Base-by-base conservation (phyloP, 2,888 invertebrate genomes). In the Ophion ventricosus region DNA sequence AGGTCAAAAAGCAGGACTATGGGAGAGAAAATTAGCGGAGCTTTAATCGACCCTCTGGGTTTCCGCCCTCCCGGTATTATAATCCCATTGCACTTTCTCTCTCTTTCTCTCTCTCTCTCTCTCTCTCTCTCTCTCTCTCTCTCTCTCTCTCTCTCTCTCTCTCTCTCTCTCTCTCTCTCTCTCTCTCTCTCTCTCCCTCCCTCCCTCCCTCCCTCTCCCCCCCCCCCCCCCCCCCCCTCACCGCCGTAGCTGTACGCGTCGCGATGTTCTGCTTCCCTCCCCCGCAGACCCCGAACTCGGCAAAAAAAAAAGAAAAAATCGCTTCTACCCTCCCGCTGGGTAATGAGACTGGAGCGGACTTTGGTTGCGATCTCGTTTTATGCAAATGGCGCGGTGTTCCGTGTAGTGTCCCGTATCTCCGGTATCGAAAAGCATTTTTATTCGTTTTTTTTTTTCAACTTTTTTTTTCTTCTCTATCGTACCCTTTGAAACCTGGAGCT, bases 21-120 rank as follows among this genome's bases (percentile, higher is more conserved):
- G 74, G 43, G 11, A 82, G 74, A 69, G 73, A 78, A 89, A 90
- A 90, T 91, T 91, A 89, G 88, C 88, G 87, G 86, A 80, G 90
- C 88, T 89, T 87, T 87, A 87, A 88, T 87, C 86, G 86, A 85
- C 86, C 82, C 82, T 72, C 81, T 80, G 82, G 85, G 83, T 83
- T 83, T 84, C 81, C 87, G 77, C 80, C 78, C 85, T 80, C 80
- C 43, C 85, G 82, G 80, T 86, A 87, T 87, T 86, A 86, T 87
- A 87, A 87, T 87, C 84, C 82, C 87, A 87, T 87, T 87, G 87
- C 87, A 75, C 57, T 69, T 40, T 69, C 69, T 73, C 67, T 67
- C 69, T 64, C 57, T 49, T 57, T 66, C 57, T 40, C 64, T 59
- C 25, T 43, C 25, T 25, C 73, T 17, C 49, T 20, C 43, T 20